Evolutionary conservation across 2,113 vertebrate species (phyloP).

Genomic region (Pseudorectes ferrugineus): DNA sequence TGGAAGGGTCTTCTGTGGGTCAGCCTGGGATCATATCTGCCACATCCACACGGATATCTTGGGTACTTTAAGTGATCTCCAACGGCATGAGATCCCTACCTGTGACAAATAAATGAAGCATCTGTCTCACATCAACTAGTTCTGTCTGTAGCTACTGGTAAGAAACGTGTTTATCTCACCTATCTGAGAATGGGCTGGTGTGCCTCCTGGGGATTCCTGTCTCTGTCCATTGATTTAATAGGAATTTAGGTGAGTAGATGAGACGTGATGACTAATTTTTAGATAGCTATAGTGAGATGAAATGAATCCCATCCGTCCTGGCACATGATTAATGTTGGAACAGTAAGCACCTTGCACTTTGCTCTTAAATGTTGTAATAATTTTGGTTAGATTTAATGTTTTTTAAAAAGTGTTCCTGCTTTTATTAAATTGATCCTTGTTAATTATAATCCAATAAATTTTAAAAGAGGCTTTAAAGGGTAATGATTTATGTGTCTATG

Average conservation of each 20-base stretch:
- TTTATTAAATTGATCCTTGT: constrained; percentile 14
- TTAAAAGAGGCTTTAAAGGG: not conserved
- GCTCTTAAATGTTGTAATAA: constrained; percentile 21
- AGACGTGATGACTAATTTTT: constrained; percentile 1
- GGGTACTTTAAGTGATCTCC: not conserved
- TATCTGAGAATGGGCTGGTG: not conserved
- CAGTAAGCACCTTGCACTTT: constrained; percentile 28
- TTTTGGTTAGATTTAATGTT: constrained; percentile 19
- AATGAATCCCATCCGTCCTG: not conserved
- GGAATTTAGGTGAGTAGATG: not conserved
- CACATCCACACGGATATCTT: not conserved
- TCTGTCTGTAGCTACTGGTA: not conserved
- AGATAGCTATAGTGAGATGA: not conserved
- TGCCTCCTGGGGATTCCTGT: not conserved
- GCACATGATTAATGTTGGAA: constrained; percentile 30
- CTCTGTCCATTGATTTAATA: not conserved
- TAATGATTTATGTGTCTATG: not conserved
- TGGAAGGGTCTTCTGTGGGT: not conserved
- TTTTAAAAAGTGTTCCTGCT: not conserved
- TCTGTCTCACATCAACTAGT: not conserved
- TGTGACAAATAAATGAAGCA: not conserved
- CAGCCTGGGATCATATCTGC: not conserved
- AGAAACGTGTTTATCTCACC: not conserved
- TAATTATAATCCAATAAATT: constrained; percentile 50
- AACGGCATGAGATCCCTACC: not conserved